These are phyloP conservation scores for Martes martes DNA, from an alignment of 2,113 vertebrate genomes.

Conservation along the genomic window DNA sequence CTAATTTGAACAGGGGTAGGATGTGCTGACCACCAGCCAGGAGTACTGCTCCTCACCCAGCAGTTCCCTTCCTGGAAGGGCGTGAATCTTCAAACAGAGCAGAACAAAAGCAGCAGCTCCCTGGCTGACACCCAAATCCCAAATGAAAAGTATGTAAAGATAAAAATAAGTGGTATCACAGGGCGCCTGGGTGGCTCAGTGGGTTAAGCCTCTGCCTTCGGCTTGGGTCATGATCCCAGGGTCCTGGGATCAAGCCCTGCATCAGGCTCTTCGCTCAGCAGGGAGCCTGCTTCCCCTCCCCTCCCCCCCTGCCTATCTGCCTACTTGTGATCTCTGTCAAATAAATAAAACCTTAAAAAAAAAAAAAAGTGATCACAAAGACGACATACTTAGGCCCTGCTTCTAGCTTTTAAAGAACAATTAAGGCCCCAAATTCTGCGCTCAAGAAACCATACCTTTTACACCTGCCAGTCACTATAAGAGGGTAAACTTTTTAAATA, in stretches of 20 bases:
- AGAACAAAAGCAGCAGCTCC: neutral
- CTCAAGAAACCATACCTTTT: neutral
- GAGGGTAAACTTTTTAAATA: neutral
- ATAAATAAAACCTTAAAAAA: neutral
- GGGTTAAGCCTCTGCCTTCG: too few species aligned
- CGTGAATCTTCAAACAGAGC: neutral
- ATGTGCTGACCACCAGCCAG: neutral
- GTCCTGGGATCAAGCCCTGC: too few species aligned
- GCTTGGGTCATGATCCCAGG: too few species aligned
- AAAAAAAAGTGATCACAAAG: neutral
- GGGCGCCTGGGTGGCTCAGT: too few species aligned
- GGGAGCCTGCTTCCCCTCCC: too few species aligned
- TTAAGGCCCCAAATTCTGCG: neutral
- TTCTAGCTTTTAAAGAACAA: neutral
- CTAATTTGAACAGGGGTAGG: neutral
- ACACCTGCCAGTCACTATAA: neutral
- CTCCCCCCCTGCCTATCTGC: too few species aligned
- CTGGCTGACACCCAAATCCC: neutral
- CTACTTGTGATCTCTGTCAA: too few species aligned
- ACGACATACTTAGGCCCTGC: neutral
- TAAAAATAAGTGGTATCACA: neutral
- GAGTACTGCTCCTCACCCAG: neutral
- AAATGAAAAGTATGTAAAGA: neutral
- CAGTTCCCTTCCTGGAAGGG: neutral
- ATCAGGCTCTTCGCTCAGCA: too few species aligned